Evolutionary conservation across 2,113 vertebrate genomes (phyloP).

Genomic region (Crypturellus undulatus): DNA sequence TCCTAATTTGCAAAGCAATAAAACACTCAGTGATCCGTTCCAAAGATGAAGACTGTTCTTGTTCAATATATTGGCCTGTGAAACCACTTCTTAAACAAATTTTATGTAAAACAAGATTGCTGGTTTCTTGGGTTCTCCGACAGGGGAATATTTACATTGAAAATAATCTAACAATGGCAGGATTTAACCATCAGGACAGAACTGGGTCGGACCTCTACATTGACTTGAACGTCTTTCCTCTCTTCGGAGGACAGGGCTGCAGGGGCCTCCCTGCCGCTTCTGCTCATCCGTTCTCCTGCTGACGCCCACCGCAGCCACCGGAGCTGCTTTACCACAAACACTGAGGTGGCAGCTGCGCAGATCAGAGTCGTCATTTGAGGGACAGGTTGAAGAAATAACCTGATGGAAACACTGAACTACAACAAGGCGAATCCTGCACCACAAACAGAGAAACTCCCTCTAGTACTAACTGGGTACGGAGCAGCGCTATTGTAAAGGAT

Average conservation of each 20-base stretch:
- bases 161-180: neutral
- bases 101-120: constrained; percentile 21
- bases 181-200: neutral
- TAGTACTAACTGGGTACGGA: neutral
- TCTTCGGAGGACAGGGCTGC: neutral
- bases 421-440: neutral
- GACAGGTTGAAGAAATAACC: neutral
- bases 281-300: neutral
- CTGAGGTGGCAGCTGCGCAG: neutral
- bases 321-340: accelerated
- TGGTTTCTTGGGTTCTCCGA: neutral
- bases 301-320: neutral
- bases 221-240: neutral
- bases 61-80: neutral
- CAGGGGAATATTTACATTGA: neutral
- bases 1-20: constrained; percentile 16
- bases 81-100: constrained; percentile 10
- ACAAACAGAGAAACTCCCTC: neutral
- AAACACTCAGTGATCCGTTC: neutral
- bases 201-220: neutral
- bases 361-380: too few species aligned
- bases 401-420: neutral
- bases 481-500: neutral
- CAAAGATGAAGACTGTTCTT: neutral
- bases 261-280: neutral